Evolutionary conservation across 2,888 invertebrate species (phyloP), one percentile per base, ranked within the genome.

Genomic region (Sesamia inferens): DNA sequence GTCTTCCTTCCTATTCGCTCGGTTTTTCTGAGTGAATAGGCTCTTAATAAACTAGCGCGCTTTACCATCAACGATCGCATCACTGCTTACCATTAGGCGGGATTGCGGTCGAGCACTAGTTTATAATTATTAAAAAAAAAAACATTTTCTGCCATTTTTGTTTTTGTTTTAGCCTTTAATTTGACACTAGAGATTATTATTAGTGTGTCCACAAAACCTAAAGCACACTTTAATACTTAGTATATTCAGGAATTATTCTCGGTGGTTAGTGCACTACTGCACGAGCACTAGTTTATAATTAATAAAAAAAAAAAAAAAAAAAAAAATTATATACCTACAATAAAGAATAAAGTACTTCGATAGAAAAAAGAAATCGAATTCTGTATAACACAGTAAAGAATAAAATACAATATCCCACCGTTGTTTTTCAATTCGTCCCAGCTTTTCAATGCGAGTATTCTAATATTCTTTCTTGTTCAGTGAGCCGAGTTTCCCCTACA

Each of bases 391-490:
- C 59, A 76, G 31, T 71, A 72, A 72, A 70, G 65, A 68, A 71
- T 22, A 70, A 82, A 82, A 81, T 61, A 73, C 73, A 82, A 83
- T 79, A 77, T 77, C 83, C 74, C 68, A 79, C 73, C 82, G 85
- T 87, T 87, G 82, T 88, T 88, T 88, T 83, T 86, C 87, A 88
- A 87, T 88, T 83, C 82, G 67, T 82, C 72, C 83, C 84, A 84
- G 85, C 87, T 88, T 85, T 87, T 87, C 88, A 87, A 84, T 89
- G 82, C 78, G 81, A 85, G 88, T 89, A 90, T 91, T 90, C 88
- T 90, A 92, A 92, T 92, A 92, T 90, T 86, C 87, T 79, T 87
- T 87, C 87, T 85, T 84, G 88, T 81, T 83, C 91, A 90, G 68
- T 90, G 91, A 90, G 81, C 89, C 85, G 90, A 47, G 54, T 31